phyloP scores from a whole-genome alignment of 2,888 invertebrate genomes.

The Tinea trinotella region DNA sequence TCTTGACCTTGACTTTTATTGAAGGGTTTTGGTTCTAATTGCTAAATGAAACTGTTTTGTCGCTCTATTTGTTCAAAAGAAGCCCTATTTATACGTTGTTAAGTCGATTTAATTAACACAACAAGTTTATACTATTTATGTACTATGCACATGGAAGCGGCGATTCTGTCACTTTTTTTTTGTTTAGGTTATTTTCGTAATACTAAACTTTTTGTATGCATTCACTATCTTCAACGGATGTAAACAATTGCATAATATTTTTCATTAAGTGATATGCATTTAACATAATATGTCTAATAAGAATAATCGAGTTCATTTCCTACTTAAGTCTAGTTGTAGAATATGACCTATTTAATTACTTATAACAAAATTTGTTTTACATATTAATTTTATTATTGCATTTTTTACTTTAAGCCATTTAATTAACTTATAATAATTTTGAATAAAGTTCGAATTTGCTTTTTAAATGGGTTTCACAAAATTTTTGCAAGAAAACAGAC shows the following conservation, averaged over 20 bases:
- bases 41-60: background rate
- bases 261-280: background rate
- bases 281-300: background rate
- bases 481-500: too few relatives aligned
- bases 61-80: background rate
- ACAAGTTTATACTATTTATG: slow-evolving; percentile 8
- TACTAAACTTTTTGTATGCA: background rate
- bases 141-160: slow-evolving; percentile 8
- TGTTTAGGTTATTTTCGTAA: slow-evolving; percentile 12
- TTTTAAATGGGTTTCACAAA: too few relatives aligned
- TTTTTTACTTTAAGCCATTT: too few relatives aligned
- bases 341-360: background rate
- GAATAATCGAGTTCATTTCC: background rate
- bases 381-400: too few relatives aligned
- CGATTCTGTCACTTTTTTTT: slow-evolving; percentile 2
- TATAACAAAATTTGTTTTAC: too few relatives aligned
- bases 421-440: too few relatives aligned
- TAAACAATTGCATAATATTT: background rate
- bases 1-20: slow-evolving; percentile 56
- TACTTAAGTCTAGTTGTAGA: background rate
- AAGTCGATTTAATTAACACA: background rate
- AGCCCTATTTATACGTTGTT: background rate
- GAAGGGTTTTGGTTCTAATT: slow-evolving; percentile 29
- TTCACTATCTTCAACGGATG: background rate
- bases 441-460: too few relatives aligned